These are phyloP conservation scores for Danaus melanippus DNA, from an alignment of 1,140 invertebrate genomes.

Conservation along the genomic window DNA sequence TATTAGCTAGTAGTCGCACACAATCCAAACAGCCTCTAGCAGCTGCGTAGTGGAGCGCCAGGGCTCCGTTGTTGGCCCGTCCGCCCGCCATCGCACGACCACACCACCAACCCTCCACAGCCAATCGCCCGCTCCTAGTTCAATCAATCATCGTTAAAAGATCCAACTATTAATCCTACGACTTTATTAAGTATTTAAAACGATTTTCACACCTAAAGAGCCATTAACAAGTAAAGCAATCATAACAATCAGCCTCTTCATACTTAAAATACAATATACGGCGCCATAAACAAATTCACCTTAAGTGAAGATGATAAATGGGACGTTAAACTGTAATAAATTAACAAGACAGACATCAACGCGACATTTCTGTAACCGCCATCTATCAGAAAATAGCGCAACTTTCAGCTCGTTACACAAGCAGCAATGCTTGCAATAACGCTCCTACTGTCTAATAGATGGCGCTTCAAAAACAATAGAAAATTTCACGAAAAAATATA, in stretches of 20 bases:
- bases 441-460: conserved; percentile 31
- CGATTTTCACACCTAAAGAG: no score
- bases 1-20: conserved; percentile 84
- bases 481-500: no score
- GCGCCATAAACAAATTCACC: no score
- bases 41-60: conserved; percentile 89
- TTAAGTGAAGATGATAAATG: no score
- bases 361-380: conserved; percentile 14
- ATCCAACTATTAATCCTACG: no score
- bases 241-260: no score
- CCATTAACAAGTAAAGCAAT: no score
- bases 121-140: conserved; percentile 56
- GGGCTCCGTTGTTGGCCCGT: conserved; percentile 73
- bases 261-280: no score
- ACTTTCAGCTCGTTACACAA: not conserved
- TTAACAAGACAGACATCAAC: no score
- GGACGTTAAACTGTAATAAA: no score
- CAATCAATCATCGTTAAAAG: conserved; percentile 4
- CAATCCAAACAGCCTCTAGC: conserved; percentile 87
- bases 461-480: conserved; percentile 19
- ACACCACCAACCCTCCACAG: conserved; percentile 63
- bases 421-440: conserved; percentile 3
- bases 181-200: no score
- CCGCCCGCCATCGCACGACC: conserved; percentile 55
- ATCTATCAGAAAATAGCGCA: conserved; percentile 20